Evolutionary conservation across 2,113 vertebrate species (phyloP), one percentile per base, ranked within the genome.

Genomic region (Dermatemys mawii): DNA sequence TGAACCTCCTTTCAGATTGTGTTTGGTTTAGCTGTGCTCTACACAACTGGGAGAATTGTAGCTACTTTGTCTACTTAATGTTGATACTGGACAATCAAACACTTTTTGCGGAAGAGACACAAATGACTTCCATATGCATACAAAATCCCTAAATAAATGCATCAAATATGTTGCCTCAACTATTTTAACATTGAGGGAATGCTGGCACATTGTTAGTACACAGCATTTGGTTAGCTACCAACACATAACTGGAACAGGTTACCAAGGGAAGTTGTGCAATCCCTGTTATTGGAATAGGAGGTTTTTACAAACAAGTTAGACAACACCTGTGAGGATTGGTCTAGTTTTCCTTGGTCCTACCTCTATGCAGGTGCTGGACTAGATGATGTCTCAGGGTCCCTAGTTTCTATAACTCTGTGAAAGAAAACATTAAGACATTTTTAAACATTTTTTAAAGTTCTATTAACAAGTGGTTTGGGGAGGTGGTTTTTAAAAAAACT

Each of bases 71-170:
- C 88, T 96, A 96, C 93, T 97, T 94, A 96, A 97, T 92, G 90
- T 95, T 97, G 96, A 97, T 96, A 92, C 87, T 76, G 93, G 96
- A 87, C 94, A 93, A 97, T 96, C 88, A 95, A 97, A 95, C 90
- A 92, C 94, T 87, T 92, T 97, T 96, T 90, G 86, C 94, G 93
- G 90, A 54, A 95, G 87, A 93, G 96, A 94, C 96, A 96, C 87
- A 97, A 97, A 97, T 96, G 0, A 87, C 96, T 97, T 97, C 96
- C 96, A 97, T 95, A 97, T 96, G 96, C 91, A 96, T 81, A 63
- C 32, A 96, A 96, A 97, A 97, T 96, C 96, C 95, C 93, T 96
- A 97, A 96, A 96, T 93, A 97, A 97, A 97, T 96, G 92, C 90
- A 94, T 94, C 95, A 96, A 88, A 82, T 93, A 86, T 90, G 84